A percentile compares a stretch with the other conserved stretches of the same genome.
These are phyloP conservation scores for Nineta flava DNA, from an alignment of 2,888 invertebrate species.

Conservation along the genomic window DNA sequence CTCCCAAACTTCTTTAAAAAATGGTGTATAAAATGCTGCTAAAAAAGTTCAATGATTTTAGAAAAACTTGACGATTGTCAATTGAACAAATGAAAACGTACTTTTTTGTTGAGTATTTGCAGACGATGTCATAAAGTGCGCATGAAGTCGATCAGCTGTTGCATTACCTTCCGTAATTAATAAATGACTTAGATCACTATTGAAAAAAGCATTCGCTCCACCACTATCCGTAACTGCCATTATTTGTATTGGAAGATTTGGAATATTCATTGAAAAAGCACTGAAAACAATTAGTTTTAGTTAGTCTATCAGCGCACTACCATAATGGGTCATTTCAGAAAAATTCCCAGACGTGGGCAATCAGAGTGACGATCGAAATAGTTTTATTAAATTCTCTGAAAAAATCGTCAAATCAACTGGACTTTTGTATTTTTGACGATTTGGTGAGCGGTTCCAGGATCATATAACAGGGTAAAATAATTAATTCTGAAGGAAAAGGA, in stretches of 20 bases:
- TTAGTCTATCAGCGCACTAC: no score
- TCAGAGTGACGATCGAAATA: no score
- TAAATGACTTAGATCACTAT: constrained; percentile 74
- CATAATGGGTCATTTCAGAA: no score
- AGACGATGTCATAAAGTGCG: constrained; percentile 84
- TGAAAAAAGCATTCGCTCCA: constrained; percentile 79
- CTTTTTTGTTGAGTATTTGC: constrained; percentile 75
- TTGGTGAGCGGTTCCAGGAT: no score
- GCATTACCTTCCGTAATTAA: constrained; percentile 88
- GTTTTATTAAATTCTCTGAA: no score
- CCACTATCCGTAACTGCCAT: constrained; percentile 85
- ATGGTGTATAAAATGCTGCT: constrained; percentile 90
- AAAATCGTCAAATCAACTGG: no score
- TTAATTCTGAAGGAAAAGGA: no score
- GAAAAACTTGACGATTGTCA: not conserved
- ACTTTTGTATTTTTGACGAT: no score
- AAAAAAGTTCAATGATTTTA: constrained; percentile 10
- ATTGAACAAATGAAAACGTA: constrained; percentile 28
- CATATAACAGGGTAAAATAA: no score
- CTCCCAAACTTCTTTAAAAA: constrained; percentile 94
- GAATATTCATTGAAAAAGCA: constrained; percentile 85
- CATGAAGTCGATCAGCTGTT: constrained; percentile 74
- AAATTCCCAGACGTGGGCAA: no score
- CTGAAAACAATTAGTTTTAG: constrained; percentile 33
- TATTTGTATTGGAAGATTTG: constrained; percentile 84